These are phyloP conservation scores for Byasa hedistus DNA, from an alignment of 2,888 invertebrate species.

Conservation along the genomic window DNA sequence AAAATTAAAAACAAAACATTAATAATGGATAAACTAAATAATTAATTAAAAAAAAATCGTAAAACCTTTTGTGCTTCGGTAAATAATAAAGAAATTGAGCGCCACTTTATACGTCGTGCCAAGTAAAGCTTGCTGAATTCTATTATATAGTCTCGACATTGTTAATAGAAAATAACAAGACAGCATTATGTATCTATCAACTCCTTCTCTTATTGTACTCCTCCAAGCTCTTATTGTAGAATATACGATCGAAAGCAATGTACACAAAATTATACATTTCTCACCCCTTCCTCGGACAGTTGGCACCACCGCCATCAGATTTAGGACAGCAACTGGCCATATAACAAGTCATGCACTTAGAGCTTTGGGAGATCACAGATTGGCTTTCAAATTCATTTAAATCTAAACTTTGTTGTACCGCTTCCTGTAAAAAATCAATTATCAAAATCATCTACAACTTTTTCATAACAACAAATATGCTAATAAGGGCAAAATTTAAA, in stretches of 20 bases:
- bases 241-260: too few species aligned
- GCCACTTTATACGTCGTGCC: too few species aligned
- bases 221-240: too few species aligned
- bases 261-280: conserved; percentile 6
- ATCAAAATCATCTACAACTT: not conserved
- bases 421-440: conserved; percentile 41
- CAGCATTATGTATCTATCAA: too few species aligned
- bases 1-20: not conserved
- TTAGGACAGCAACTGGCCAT: not conserved
- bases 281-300: conserved; percentile 2
- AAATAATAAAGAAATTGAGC: too few species aligned
- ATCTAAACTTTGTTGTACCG: conserved; percentile 48
- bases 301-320: conserved; percentile 23
- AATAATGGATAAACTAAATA: not conserved
- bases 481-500: too few species aligned
- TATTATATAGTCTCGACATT: too few species aligned
- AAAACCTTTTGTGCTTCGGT: too few species aligned
- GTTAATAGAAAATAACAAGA: too few species aligned
- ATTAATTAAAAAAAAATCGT: too few species aligned
- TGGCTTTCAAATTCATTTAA: conserved; percentile 14
- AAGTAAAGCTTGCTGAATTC: too few species aligned
- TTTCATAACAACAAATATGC: not conserved
- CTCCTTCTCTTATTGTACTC: too few species aligned
- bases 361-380: conserved; percentile 33
- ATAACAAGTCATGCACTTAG: not conserved